Base-by-base conservation (phyloP, 2,888 invertebrate genomes). In the Meliscaeva auricollis region DNA sequence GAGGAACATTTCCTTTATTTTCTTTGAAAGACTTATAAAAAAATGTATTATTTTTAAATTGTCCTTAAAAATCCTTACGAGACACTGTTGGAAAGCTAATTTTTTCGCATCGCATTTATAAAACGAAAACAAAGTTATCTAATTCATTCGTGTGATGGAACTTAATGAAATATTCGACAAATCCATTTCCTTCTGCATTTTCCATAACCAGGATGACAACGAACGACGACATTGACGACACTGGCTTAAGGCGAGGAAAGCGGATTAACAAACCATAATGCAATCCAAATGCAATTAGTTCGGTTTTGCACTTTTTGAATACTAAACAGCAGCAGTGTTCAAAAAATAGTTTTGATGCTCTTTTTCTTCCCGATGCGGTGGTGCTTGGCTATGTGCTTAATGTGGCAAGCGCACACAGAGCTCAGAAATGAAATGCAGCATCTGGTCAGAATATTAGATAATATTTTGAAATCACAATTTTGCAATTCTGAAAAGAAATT, bases 261-360 rank as follows among this genome's bases (percentile, higher is more conserved):
- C 46, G 32, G 66, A 79, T 79, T 68, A 74, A 70, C 58, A 75
- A 84, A 75, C 84, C 84, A 75, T 79, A 74, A 79, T 79, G 70
- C 70, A 72, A 84, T 54, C 60, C 68, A 84, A 84, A 80, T 76
- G 84, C 84, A 80, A 80, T 84, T 84, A 84, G 70, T 76, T 60
- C 54, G 69, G 74, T 80, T 76, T 62, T 80, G 75, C 80, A 80
- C 72, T 76, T 84, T 84, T 76, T 80, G 84, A 80, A 84, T 84
- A 76, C 76, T 75, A 84, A 84, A 74, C 56, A 73, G 48, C 73
- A 75, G 50, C 35, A 22, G 17, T 56, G 46, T 56, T 30, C 38
- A 48, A 46, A 48, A 46, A 48, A 15, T 13, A 17, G 64, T 20
- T 72, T 44, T 48, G 26, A 48, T 15, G n/a, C 7, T 41, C 44